These are phyloP conservation scores for Lissonota sp. DNA, from an alignment of 2,888 invertebrate genomes.

Conservation along the genomic window DNA sequence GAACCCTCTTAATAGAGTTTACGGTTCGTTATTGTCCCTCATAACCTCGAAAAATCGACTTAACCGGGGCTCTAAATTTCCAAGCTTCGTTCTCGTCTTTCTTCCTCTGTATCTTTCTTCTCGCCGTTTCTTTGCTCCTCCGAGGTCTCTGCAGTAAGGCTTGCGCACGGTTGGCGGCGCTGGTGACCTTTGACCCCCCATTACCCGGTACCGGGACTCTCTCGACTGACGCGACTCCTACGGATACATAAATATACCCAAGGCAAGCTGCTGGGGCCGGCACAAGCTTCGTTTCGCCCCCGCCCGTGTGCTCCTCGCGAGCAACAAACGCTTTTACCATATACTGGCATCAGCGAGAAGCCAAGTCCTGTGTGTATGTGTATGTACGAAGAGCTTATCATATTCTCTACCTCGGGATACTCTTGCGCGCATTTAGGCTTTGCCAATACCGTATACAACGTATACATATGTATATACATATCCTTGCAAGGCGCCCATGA, in stretches of 20 bases:
- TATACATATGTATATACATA: conserved; percentile 19
- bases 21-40: neutral
- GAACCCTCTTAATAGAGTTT: conserved; percentile 3
- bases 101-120: conserved; percentile 30
- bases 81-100: conserved; percentile 35
- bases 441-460: conserved; percentile 50
- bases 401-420: conserved; percentile 34
- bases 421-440: conserved; percentile 55
- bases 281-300: conserved; percentile 63
- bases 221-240: conserved; percentile 81
- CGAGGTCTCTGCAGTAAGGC: conserved; percentile 70
- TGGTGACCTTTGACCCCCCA: conserved; percentile 83
- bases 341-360: conserved; percentile 50
- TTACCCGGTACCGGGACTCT: conserved; percentile 81
- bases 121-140: conserved; percentile 46
- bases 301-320: conserved; percentile 58
- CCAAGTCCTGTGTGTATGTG: conserved; percentile 17
- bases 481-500: conserved; percentile 16
- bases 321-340: conserved; percentile 48
- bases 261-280: conserved; percentile 61
- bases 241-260: conserved; percentile 76
- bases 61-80: conserved; percentile 26
- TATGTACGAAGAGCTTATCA: conserved; percentile 49
- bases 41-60: conserved; percentile 1
- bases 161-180: conserved; percentile 79